Evolutionary conservation across 2,888 invertebrate species (phyloP), one percentile per base, ranked within the genome.

Genomic region (Dromius quadrimaculatus): DNA sequence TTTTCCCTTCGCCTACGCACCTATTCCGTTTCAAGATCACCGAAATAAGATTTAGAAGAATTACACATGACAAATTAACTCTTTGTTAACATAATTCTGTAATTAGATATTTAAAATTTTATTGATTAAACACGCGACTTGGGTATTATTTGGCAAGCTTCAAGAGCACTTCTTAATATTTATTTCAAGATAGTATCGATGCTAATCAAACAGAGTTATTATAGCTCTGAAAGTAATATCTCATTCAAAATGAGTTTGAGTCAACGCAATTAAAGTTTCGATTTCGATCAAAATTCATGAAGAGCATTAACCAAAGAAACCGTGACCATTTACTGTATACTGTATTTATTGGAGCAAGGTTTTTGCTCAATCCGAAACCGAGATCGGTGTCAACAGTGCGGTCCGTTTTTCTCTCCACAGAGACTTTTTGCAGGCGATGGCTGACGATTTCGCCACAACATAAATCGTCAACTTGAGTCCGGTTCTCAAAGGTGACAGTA

Each of bases 401-500:
- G 15, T 23, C 15, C 28, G 59, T 62, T 17, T 62, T 62, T 41
- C 41, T 41, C 41, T 5, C 1, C 19, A 41, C 11, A 1, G 2
- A 47, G 65, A n/a, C n/a, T 65, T 65, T 65, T 65, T 65, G 34
- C 19, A 17, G 9, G 8, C 32, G 64, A 64, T 45, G 45, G 23
- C 45, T 47, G 47, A 34, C 43, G 64, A 64, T 34, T 32, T 62
- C 22, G 17, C 64, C 65, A 65, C 50, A 65, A 34, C 65, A 50
- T 65, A 65, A 65, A 65, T 65, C 50, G 28, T 50, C 9, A 13
- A 19, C 62, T 20, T 19, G 15, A 2, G 41, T 11, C 22, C 22
- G 22, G 20, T 62, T 62, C 41, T 41, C 4, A 41, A 17, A 22
- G 36, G 22, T 36, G 65, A 65, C 65, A 65, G 65, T 50, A 50